Evolutionary conservation across 2,797 vertebrate genomes (phyloP).

Genomic region (Premnoplex brunnescens): DNA sequence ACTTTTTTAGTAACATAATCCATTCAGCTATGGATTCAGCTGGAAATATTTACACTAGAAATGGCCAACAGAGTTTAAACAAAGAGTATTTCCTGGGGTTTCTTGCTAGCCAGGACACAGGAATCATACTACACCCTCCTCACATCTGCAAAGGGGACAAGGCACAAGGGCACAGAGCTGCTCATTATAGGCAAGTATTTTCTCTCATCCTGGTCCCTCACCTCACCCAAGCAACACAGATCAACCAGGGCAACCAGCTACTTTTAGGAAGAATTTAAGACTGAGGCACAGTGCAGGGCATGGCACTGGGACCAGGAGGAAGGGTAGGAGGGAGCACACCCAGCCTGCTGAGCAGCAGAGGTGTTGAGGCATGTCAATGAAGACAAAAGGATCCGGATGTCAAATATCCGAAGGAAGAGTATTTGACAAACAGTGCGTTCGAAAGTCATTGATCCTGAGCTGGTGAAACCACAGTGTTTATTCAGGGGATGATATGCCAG

Average conservation of each 20-base stretch:
- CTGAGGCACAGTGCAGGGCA: neutral
- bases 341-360: neutral
- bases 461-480: slow-evolving; percentile 39
- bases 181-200: neutral
- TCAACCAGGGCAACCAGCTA: neutral
- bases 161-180: neutral
- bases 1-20: neutral
- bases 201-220: neutral
- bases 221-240: neutral
- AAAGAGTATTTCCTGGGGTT: neutral
- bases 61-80: neutral
- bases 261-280: neutral
- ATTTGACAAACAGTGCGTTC: slow-evolving; percentile 6
- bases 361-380: slow-evolving; percentile 8
- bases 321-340: neutral
- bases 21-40: neutral
- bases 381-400: slow-evolving; percentile 8
- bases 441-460: neutral
- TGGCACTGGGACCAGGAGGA: neutral
- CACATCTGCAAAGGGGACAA: neutral
- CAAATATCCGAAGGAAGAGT: neutral
- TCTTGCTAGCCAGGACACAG: neutral
- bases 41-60: neutral
- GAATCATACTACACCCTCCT: neutral
- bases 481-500: neutral